phyloP scores from a whole-genome alignment of 2,113 vertebrate genomes.

The Oreochromis niloticus region DNA sequence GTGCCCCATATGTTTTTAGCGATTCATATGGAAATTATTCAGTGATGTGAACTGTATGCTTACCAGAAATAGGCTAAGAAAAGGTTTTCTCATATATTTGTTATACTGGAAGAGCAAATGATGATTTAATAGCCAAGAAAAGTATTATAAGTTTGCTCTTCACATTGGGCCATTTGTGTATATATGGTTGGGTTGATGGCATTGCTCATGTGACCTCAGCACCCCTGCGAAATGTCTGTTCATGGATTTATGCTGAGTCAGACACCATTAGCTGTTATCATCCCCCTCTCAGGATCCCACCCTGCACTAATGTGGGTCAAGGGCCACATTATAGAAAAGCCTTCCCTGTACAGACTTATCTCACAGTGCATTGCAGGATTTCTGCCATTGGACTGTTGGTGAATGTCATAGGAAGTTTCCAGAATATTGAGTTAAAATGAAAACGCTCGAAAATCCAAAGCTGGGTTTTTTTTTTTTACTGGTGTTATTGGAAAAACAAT shows the following conservation, averaged over 20 bases:
- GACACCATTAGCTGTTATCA: constrained; percentile 54
- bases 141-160: not conserved
- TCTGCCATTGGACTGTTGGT: not conserved
- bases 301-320: constrained; percentile 53
- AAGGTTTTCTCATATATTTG: not conserved
- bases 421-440: not conserved
- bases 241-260: constrained; percentile 50
- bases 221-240: constrained; percentile 10
- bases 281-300: constrained; percentile 42
- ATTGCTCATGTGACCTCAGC: constrained; percentile 13
- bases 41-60: not conserved
- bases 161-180: not conserved
- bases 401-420: not conserved
- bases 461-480: not conserved
- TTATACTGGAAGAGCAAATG: not conserved
- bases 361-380: constrained; percentile 4
- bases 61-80: not conserved
- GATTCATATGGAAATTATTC: constrained; percentile 10
- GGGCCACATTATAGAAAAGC: constrained; percentile 43
- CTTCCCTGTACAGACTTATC: constrained; percentile 18
- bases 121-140: not conserved
- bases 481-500: not conserved
- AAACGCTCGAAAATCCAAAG: not conserved
- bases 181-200: constrained; percentile 12
- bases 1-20: not conserved